A percentile compares a stretch with the other conserved stretches of the same genome.
Conservation (phyloP, 1,140 invertebrate genomes). For the Paralvinella palmiformis region DNA sequence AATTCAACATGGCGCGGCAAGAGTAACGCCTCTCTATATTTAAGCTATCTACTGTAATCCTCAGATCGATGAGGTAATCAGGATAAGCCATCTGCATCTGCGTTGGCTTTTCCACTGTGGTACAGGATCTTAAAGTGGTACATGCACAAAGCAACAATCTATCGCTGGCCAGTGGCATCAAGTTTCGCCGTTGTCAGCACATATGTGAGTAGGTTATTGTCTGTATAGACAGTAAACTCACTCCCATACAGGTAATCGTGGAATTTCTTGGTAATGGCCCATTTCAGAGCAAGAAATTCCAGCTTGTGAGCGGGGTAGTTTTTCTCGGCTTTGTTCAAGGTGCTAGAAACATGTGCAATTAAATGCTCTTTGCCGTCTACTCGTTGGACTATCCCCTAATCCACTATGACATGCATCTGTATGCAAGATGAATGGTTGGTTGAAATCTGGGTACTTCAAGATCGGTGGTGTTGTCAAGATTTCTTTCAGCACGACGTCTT, state of each 20-base stretch:
- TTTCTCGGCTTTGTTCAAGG: background rate
- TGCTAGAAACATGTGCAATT: background rate
- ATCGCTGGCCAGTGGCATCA: slow-evolving; percentile 24
- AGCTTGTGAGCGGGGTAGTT: slow-evolving; percentile 4
- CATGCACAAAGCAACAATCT: slow-evolving; percentile 12
- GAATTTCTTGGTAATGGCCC: slow-evolving; percentile 21
- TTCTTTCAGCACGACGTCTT: too few relatives aligned
- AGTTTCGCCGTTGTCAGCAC: slow-evolving; percentile 21
- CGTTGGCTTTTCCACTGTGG: slow-evolving; percentile 14
- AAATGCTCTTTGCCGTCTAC: background rate
- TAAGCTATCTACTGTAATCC: too few relatives aligned
- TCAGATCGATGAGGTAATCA: too few relatives aligned
- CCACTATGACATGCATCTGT: background rate
- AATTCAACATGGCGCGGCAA: too few relatives aligned
- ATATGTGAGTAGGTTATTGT: slow-evolving; percentile 25
- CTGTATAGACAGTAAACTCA: slow-evolving; percentile 17
- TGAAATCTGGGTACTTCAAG: background rate
- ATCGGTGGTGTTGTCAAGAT: background rate
- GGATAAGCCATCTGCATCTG: slow-evolving; percentile 22
- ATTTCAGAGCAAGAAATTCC: slow-evolving; percentile 18
- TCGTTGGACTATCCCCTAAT: background rate
- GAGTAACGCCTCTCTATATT: too few relatives aligned
- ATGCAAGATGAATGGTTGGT: background rate
- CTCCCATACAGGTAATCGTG: slow-evolving; percentile 18
- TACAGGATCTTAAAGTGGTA: slow-evolving; percentile 22